These are phyloP conservation scores for Camponotus floridanus DNA, from an alignment of 1,140 invertebrate genomes.

Conservation along the genomic window DNA sequence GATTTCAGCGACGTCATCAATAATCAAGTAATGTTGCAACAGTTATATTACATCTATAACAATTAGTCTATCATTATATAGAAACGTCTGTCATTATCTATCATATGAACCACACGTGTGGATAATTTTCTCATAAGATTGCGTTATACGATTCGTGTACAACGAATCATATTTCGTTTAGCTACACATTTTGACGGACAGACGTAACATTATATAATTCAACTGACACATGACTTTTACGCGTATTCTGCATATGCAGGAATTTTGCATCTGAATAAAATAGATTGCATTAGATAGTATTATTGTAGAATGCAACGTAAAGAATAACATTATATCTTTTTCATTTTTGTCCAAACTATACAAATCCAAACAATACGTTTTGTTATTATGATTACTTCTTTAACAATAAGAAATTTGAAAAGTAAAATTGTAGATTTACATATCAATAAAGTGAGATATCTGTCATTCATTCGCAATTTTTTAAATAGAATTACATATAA, in stretches of 20 bases:
- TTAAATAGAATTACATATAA: background rate
- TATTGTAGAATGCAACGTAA: background rate
- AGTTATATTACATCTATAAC: conserved; percentile 12
- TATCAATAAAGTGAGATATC: background rate
- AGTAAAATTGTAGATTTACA: background rate
- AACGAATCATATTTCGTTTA: conserved; percentile 41
- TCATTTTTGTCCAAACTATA: background rate
- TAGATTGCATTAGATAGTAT: background rate
- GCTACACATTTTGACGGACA: conserved; percentile 9
- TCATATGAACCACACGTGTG: background rate
- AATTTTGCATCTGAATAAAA: conserved; percentile 20
- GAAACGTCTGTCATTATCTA: background rate
- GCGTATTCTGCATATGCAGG: background rate
- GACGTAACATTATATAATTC: conserved; percentile 20
- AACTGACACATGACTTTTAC: conserved; percentile 8
- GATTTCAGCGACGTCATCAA: background rate
- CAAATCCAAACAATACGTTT: background rate
- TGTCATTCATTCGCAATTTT: background rate
- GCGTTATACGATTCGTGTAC: background rate
- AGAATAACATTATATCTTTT: background rate
- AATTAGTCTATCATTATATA: background rate
- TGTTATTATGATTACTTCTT: conserved; percentile 33
- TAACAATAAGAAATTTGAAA: conserved; percentile 24
- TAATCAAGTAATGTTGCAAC: background rate
- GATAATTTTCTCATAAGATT: background rate